phyloP scores from a whole-genome alignment of 2,113 vertebrate species.

The Rhinoptilus africanus region DNA sequence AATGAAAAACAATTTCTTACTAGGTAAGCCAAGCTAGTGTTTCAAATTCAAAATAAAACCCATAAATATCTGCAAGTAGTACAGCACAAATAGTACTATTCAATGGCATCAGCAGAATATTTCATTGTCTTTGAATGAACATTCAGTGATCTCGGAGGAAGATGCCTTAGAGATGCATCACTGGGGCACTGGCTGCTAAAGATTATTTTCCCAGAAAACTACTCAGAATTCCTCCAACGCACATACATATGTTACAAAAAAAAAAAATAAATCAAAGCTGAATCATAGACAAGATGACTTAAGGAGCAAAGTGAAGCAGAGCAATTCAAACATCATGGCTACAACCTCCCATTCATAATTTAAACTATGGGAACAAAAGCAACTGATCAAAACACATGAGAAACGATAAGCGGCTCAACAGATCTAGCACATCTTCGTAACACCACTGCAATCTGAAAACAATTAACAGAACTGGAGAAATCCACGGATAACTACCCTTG shows the following conservation, averaged over 20 bases:
- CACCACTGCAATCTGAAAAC: not conserved
- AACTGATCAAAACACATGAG: not conserved
- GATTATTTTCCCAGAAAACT: constrained; percentile 13
- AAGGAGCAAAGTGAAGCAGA: not conserved
- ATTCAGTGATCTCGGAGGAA: not conserved
- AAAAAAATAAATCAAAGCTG: not conserved
- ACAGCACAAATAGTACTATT: not conserved
- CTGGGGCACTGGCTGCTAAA: not conserved
- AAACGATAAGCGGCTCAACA: not conserved
- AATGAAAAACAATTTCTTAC: not conserved
- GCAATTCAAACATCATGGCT: not conserved
- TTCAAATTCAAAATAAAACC: not conserved
- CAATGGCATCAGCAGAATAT: not conserved
- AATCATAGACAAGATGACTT: not conserved
- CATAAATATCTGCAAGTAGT: not conserved
- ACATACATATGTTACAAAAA: not conserved
- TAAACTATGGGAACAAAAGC: not conserved
- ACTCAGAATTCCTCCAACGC: constrained; percentile 10
- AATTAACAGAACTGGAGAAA: not conserved
- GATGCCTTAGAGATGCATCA: not conserved
- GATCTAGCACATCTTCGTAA: not conserved
- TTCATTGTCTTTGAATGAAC: not conserved
- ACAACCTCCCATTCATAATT: not conserved
- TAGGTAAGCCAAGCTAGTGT: not conserved
- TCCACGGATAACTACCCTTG: not conserved